These are phyloP conservation scores for Perca flavescens DNA, from an alignment of 2,113 vertebrate species.

Conservation along the genomic window DNA sequence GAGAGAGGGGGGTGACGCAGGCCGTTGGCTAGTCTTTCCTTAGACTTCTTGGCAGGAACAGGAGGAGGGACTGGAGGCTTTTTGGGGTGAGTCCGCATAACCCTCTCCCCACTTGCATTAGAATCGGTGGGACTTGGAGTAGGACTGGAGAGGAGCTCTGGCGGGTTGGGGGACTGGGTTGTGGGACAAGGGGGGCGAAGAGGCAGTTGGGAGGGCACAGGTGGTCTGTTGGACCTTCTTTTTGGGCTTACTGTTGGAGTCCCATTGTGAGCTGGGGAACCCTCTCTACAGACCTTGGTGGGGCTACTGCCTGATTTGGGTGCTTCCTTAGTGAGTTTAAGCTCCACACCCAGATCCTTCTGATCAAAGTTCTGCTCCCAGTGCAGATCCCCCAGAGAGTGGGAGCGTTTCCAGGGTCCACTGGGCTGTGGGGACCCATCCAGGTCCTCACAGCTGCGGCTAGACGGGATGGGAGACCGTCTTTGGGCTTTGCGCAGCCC, in stretches of 20 bases:
- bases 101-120: slow-evolving; percentile 55
- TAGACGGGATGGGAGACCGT: slow-evolving; percentile 84
- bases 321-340: slow-evolving; percentile 58
- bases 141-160: slow-evolving; percentile 55
- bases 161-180: slow-evolving; percentile 23
- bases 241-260: slow-evolving; percentile 62
- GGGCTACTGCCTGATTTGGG: slow-evolving; percentile 47
- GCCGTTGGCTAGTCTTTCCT: slow-evolving; percentile 92
- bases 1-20: slow-evolving; percentile 82
- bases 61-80: slow-evolving; percentile 93
- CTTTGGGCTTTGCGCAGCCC: slow-evolving; percentile 85
- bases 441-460: slow-evolving; percentile 92
- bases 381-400: slow-evolving; percentile 93
- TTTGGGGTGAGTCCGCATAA: slow-evolving; percentile 87
- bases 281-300: slow-evolving; percentile 35
- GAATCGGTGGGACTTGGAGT: slow-evolving; percentile 75
- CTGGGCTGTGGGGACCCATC: slow-evolving; percentile 77
- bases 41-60: slow-evolving; percentile 95
- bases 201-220: slow-evolving; percentile 75
- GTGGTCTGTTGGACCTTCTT: slow-evolving; percentile 52
- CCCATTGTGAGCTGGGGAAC: slow-evolving; percentile 26
- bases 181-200: slow-evolving; percentile 52
- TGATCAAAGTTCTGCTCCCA: slow-evolving; percentile 81
- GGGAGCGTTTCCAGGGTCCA: slow-evolving; percentile 89
- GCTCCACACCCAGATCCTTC: slow-evolving; percentile 57